These are phyloP conservation scores for Tiliacea citrago DNA, from an alignment of 2,888 invertebrate genomes.

Conservation along the genomic window DNA sequence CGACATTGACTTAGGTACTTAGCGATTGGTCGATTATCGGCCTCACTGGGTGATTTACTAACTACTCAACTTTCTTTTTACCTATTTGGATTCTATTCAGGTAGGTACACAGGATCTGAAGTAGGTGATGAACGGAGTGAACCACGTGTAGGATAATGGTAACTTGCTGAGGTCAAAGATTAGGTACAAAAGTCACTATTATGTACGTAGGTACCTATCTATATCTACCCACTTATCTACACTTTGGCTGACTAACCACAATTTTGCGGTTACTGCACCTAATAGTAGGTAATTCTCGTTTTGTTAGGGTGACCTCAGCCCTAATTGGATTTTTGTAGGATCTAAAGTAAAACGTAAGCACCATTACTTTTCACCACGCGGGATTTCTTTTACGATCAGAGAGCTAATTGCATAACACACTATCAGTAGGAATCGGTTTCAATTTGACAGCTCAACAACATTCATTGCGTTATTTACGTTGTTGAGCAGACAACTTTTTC, in stretches of 20 bases:
- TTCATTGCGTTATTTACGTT: too few relatives aligned
- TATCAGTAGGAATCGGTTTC: too few relatives aligned
- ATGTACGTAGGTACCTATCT: background rate
- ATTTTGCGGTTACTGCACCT: background rate
- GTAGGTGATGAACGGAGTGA: background rate
- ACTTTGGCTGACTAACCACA: background rate
- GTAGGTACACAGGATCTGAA: background rate
- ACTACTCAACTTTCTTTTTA: background rate
- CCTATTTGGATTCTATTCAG: background rate
- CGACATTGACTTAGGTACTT: background rate
- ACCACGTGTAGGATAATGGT: background rate
- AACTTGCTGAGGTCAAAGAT: conserved; percentile 10
- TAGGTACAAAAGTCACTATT: conserved; percentile 6
- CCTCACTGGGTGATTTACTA: background rate
- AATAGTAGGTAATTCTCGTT: background rate
- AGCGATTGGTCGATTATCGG: background rate
- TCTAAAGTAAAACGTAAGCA: background rate
- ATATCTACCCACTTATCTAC: background rate
- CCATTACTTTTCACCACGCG: background rate
- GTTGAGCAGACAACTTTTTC: too few relatives aligned
- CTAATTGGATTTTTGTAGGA: background rate
- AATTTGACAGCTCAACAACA: too few relatives aligned
- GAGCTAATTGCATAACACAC: too few relatives aligned
- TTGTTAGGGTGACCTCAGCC: background rate
- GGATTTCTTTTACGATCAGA: background rate